Percentiles rank a stretch among this genome's conserved stretches.
Conservation (phyloP, 2,888 invertebrate genomes). For the Drosophila nr. perissopoda region DNA sequence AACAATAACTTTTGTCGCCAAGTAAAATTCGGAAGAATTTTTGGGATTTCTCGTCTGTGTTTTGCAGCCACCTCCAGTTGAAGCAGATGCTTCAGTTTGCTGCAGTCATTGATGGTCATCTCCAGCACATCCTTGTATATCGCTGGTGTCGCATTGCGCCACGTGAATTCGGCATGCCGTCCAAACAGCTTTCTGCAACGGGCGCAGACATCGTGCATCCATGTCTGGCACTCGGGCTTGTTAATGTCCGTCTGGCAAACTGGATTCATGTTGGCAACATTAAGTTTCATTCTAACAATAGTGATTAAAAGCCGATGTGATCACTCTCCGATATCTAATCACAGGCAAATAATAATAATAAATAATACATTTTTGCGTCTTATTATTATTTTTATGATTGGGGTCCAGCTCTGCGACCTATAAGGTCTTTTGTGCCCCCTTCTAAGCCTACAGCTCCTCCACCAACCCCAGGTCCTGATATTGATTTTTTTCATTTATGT, state of each 20-base stretch:
- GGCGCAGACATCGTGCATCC: conserved; percentile 60
- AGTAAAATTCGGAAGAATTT: conserved; percentile 4
- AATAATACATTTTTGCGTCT: too few species aligned
- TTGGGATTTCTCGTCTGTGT: not conserved
- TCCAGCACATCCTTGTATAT: conserved; percentile 50
- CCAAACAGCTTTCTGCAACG: conserved; percentile 46
- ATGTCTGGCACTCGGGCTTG: conserved; percentile 50
- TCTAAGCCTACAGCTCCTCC: too few species aligned
- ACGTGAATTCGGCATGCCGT: conserved; percentile 20
- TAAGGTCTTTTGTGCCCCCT: too few species aligned
- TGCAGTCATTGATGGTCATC: conserved; percentile 61
- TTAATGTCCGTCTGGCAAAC: conserved; percentile 50
- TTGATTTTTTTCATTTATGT: too few species aligned
- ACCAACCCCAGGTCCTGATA: too few species aligned
- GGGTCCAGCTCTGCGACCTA: too few species aligned
- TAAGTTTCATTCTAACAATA: too few species aligned
- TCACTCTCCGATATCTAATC: not conserved
- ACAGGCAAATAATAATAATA: not conserved
- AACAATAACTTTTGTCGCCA: conserved; percentile 47
- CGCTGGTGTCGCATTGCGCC: conserved; percentile 38
- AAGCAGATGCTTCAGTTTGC: conserved; percentile 52
- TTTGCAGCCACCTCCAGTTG: conserved; percentile 21
- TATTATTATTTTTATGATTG: too few species aligned
- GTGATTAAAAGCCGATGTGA: conserved; percentile 12
- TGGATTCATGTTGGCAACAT: conserved; percentile 57